These are phyloP conservation scores for Lymantria dispar DNA, from an alignment of 2,888 invertebrate genomes.

Conservation along the genomic window DNA sequence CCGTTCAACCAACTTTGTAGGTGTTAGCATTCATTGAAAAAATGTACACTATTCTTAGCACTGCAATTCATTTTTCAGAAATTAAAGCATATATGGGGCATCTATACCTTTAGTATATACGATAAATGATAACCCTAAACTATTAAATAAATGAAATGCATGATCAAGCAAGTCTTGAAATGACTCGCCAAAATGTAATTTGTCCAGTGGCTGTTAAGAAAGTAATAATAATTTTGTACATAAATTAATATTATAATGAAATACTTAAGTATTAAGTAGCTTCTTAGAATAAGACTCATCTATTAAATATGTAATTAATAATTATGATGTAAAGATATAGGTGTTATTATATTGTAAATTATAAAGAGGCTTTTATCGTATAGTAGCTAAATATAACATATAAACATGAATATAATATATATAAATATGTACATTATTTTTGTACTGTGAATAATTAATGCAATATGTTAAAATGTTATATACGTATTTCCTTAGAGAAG, in stretches of 20 bases:
- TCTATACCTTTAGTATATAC: no score
- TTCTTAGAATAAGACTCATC: neutral
- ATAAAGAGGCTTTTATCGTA: conserved; percentile 35
- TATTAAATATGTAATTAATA: conserved; percentile 5
- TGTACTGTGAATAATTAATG: conserved; percentile 46
- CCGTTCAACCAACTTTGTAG: no score
- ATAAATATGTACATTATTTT: conserved; percentile 56
- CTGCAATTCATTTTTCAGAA: no score
- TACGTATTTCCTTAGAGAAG: conserved; percentile 28
- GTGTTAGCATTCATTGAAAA: no score
- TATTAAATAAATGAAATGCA: no score
- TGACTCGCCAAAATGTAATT: neutral
- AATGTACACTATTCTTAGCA: no score
- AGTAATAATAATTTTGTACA: conserved; percentile 10
- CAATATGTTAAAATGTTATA: conserved; percentile 34
- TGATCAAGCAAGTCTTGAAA: neutral
- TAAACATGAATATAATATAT: no score
- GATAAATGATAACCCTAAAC: no score
- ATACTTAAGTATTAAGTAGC: neutral
- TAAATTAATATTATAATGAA: conserved; percentile 16
- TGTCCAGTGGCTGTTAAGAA: neutral
- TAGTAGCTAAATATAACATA: conserved; percentile 13
- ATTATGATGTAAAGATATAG: conserved; percentile 12
- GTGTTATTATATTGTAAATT: conserved; percentile 17
- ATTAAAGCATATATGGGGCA: no score